These are phyloP conservation scores for Trichogramma evanescens DNA, from an alignment of 2,888 invertebrate genomes.

Conservation along the genomic window DNA sequence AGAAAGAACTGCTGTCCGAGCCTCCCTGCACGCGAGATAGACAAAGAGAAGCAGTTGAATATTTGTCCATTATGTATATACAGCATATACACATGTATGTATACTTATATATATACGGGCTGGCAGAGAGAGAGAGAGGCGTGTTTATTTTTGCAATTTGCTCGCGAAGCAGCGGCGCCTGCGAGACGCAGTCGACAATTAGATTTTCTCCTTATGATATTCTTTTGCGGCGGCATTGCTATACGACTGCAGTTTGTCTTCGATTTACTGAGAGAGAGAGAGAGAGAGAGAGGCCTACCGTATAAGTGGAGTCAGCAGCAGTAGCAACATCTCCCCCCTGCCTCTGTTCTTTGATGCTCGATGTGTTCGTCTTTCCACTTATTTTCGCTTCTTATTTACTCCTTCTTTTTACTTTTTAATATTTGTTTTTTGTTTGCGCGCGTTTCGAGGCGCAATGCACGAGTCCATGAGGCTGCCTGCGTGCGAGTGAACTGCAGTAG, in stretches of 20 bases:
- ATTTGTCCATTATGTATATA: too few species aligned
- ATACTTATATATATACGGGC: too few species aligned
- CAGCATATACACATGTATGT: neutral
- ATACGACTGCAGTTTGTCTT: too few species aligned
- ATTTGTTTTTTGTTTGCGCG: too few species aligned
- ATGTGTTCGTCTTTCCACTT: slow-evolving; percentile 2
- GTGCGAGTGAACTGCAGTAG: too few species aligned
- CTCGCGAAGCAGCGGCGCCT: slow-evolving; percentile 28
- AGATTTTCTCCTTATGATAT: slow-evolving; percentile 35
- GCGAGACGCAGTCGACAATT: slow-evolving; percentile 41
- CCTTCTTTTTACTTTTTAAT: neutral
- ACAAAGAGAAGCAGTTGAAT: neutral
- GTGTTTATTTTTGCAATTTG: slow-evolving; percentile 47
- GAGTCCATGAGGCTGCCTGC: too few species aligned
- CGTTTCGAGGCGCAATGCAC: too few species aligned
- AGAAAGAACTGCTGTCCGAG: too few species aligned
- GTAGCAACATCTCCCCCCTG: slow-evolving; percentile 8
- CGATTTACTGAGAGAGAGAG: too few species aligned
- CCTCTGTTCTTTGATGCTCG: neutral
- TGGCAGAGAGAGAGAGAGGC: slow-evolving; percentile 19
- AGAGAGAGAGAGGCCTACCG: slow-evolving; percentile 34
- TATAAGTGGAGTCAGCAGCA: slow-evolving; percentile 38
- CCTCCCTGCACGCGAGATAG: neutral
- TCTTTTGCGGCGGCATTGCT: too few species aligned
- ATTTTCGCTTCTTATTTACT: neutral